Evolutionary conservation across 2,113 vertebrate genomes (phyloP), one percentile per base, ranked within the genome.

Genomic region (Oncorhynchus gorbuscha): DNA sequence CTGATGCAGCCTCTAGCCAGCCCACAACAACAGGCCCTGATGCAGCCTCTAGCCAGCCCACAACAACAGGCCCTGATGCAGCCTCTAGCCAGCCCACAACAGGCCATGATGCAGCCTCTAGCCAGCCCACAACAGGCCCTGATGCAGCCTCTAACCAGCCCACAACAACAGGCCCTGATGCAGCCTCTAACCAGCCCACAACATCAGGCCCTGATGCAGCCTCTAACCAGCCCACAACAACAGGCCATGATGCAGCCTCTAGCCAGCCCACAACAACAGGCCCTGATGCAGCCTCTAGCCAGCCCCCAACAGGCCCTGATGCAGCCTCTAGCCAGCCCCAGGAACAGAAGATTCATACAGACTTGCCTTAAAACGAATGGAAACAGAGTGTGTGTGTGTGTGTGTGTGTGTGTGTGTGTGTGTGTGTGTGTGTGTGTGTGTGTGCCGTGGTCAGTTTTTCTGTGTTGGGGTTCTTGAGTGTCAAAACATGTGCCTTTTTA

Each of bases 341-440:
- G n/a, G n/a, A n/a, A n/a, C n/a, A n/a, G n/a, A n/a, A n/a, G n/a
- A n/a, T n/a, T n/a, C n/a, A n/a, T n/a, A n/a, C n/a, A n/a, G n/a
- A n/a, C n/a, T n/a, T n/a, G n/a, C n/a, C n/a, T n/a, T n/a, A n/a
- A n/a, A n/a, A n/a, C n/a, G n/a, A n/a, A n/a, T n/a, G n/a, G n/a
- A n/a, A n/a, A n/a, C n/a, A n/a, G n/a, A n/a, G n/a, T 72, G 24
- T 70, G 66, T 39, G 72, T 64, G 55, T 74, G 72, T 76, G 65
- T 76, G 45, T 58, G 64, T 32, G 39, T 24, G 74, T 70, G 66
- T 39, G 72, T 64, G 55, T 74, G 72, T 76, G 65, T 76, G 45
- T 58, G 64, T 32, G 39, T 24, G 74, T 70, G 66, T 39, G 72
- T 64, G 55, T 74, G 72, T 76, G 65, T 76, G 45, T 58, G 64